Percentiles rank a stretch among this genome's conserved stretches.
Evolutionary conservation across 1,140 invertebrate genomes (phyloP).

Genomic region (Aphaenogaster ashmeadi): DNA sequence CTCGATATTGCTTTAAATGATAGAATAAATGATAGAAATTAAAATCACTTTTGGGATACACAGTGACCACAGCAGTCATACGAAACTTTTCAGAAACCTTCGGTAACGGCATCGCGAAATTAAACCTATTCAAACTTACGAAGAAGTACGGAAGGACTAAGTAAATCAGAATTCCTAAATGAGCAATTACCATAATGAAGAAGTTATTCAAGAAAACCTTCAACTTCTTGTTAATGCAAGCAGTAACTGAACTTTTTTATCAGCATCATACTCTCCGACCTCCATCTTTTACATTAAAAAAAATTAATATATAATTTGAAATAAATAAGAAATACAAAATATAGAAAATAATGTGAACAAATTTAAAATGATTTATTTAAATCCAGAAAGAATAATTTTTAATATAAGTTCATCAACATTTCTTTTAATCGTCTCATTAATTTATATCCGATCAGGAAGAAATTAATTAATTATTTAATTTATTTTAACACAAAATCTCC

Average conservation of each 20-base stretch:
- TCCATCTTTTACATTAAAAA: neutral
- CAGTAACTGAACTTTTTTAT: conserved; percentile 26
- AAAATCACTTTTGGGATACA: conserved; percentile 12
- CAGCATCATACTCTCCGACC: neutral
- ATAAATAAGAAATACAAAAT: neutral
- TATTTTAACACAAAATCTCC: neutral
- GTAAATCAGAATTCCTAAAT: conserved; percentile 61
- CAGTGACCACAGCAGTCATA: conserved; percentile 13
- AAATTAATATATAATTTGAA: conserved; percentile 10
- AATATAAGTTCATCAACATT: neutral
- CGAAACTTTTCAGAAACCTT: conserved; percentile 44
- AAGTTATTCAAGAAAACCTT: conserved; percentile 55
- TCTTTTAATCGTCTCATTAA: neutral
- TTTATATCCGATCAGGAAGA: neutral
- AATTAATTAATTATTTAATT: neutral
- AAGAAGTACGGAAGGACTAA: conserved; percentile 51
- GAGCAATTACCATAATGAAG: conserved; percentile 61
- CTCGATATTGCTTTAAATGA: neutral
- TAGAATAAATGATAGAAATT: conserved; percentile 26
- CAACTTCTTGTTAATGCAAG: conserved; percentile 43
- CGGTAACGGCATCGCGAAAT: conserved; percentile 30
- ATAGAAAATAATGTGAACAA: neutral
- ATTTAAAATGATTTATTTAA: neutral
- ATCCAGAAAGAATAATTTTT: conserved; percentile 7
- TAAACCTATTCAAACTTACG: conserved; percentile 40